phyloP scores from a whole-genome alignment of 2,888 invertebrate species.

The Clunio marinus region DNA sequence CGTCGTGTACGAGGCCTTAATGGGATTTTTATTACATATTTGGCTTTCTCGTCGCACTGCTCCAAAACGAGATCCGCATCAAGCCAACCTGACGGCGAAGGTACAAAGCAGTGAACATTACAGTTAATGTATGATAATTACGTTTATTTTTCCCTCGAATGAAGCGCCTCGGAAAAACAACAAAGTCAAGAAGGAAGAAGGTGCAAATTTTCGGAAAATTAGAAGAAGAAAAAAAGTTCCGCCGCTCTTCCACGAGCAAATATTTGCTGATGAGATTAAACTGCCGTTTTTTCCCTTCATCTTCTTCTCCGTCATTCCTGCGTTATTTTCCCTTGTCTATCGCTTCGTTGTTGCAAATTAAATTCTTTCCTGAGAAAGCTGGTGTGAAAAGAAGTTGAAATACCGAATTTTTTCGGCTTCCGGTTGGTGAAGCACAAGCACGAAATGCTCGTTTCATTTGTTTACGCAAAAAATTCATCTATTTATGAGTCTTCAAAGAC shows the following conservation, averaged over 20 bases:
- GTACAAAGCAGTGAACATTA: slow-evolving; percentile 16
- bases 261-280: slow-evolving; percentile 38
- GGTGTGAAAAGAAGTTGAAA: neutral
- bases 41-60: slow-evolving; percentile 9
- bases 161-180: neutral
- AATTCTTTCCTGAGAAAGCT: neutral
- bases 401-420: neutral
- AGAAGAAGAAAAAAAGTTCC: slow-evolving; percentile 16
- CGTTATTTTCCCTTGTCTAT: neutral
- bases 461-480: neutral
- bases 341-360: neutral
- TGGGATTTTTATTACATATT: slow-evolving; percentile 37
- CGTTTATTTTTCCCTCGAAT: slow-evolving; percentile 18
- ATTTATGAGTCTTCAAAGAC: neutral
- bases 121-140: slow-evolving; percentile 35
- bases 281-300: neutral
- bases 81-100: neutral
- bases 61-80: slow-evolving; percentile 5
- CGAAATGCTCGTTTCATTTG: neutral
- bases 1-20: slow-evolving; percentile 11
- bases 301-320: neutral
- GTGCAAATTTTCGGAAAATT: slow-evolving; percentile 34
- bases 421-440: neutral
- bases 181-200: slow-evolving; percentile 12
- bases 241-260: slow-evolving; percentile 19